phyloP scores from a whole-genome alignment of 1,140 invertebrate species.

The Bombus waltoni region DNA sequence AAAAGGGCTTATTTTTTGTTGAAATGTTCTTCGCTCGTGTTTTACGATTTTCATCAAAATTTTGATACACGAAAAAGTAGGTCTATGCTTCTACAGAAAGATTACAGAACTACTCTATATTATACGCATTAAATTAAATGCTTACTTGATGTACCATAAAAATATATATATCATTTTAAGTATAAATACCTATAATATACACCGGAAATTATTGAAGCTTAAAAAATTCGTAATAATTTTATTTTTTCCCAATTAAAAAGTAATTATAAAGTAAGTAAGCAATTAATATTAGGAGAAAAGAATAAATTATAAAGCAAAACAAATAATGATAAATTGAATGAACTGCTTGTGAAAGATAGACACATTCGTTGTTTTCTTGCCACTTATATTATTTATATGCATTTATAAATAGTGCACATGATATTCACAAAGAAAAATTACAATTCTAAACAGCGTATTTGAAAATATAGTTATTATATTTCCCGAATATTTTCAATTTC shows the following conservation, averaged over 20 bases:
- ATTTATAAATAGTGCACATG: constrained; percentile 45
- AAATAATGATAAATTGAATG: neutral
- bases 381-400: constrained; percentile 35
- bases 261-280: neutral
- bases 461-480: constrained; percentile 47
- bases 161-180: neutral
- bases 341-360: constrained; percentile 9
- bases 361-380: constrained; percentile 4
- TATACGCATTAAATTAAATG: constrained; percentile 5
- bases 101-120: neutral
- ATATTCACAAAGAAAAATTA: constrained; percentile 38
- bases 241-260: constrained; percentile 11
- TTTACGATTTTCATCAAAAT: neutral
- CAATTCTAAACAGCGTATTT: constrained; percentile 27
- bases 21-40: neutral
- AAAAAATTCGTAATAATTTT: neutral
- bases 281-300: constrained; percentile 1
- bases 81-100: neutral
- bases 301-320: neutral
- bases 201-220: neutral
- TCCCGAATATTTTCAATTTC: constrained; percentile 16
- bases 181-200: neutral
- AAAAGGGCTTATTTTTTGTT: neutral
- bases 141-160: neutral
- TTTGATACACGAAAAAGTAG: constrained; percentile 16